A percentile compares a stretch with the other conserved stretches of the same genome.
Conservation (phyloP, 2,888 invertebrate genomes). For the Dryococelus australis region DNA sequence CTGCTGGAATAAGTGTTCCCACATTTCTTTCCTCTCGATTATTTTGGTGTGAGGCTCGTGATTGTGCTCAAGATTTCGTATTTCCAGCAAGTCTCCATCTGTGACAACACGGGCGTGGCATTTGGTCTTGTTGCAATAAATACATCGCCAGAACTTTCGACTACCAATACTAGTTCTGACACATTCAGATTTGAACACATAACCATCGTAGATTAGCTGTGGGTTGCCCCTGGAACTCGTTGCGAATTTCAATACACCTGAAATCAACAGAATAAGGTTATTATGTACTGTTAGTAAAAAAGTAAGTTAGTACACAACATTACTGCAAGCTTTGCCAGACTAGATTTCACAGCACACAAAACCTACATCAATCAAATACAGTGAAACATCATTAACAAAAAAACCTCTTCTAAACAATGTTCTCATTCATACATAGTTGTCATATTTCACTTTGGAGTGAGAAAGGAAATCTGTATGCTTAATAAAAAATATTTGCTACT, state of each 20-base stretch:
- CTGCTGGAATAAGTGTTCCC: too few species aligned
- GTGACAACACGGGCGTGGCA: background rate
- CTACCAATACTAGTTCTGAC: background rate
- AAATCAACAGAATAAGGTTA: background rate
- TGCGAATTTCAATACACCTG: background rate
- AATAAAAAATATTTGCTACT: too few species aligned
- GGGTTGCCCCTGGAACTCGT: background rate
- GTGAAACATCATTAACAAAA: too few species aligned
- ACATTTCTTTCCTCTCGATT: background rate
- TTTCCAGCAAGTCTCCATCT: background rate
- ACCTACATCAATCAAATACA: too few species aligned
- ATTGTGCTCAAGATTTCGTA: background rate
- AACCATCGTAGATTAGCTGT: background rate
- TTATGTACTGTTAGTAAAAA: too few species aligned
- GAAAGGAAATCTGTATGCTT: too few species aligned
- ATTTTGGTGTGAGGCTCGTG: background rate
- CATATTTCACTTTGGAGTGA: too few species aligned
- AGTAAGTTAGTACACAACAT: too few species aligned
- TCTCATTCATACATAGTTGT: too few species aligned
- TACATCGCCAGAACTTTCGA: background rate
- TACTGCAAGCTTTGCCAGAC: too few species aligned
- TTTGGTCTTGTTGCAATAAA: background rate
- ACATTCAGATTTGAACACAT: background rate
- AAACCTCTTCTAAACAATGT: too few species aligned
- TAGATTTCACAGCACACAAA: too few species aligned